Conservation (phyloP, 2,113 vertebrate genomes). For the Harpagus bidentatus region DNA sequence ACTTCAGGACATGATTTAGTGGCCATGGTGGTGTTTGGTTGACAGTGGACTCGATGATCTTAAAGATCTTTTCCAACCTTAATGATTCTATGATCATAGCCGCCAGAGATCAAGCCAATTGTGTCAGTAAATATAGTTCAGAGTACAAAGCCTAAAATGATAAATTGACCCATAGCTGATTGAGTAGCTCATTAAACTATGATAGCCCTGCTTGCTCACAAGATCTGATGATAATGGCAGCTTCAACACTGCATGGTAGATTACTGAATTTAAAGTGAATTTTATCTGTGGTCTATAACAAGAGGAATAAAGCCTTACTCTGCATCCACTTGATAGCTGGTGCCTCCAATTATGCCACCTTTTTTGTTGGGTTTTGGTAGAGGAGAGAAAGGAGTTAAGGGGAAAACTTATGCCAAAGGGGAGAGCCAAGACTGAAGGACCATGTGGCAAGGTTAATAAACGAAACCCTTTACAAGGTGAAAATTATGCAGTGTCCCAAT, state of each 20-base stretch:
- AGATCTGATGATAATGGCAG: neutral
- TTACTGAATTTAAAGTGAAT: neutral
- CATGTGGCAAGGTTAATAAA: neutral
- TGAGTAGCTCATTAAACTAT: neutral
- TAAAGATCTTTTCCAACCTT: too few relatives aligned
- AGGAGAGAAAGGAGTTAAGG: neutral
- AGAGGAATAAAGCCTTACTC: neutral
- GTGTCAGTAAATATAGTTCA: neutral
- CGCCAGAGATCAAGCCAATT: neutral
- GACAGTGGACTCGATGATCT: too few relatives aligned
- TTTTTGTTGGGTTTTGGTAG: neutral
- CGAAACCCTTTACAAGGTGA: neutral
- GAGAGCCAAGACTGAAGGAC: neutral
- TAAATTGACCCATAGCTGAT: neutral
- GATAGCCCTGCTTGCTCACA: neutral
- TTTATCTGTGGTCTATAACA: rapidly evolving
- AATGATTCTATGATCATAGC: neutral
- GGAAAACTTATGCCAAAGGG: neutral
- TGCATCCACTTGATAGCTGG: neutral
- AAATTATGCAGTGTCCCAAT: neutral
- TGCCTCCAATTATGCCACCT: neutral
- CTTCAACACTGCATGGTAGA: neutral
- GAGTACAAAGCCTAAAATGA: neutral
- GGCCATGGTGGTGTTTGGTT: too few relatives aligned
- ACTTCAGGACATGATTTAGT: too few relatives aligned